Evolutionary conservation across 2,797 vertebrate genomes (phyloP).

Genomic region (Lacerta agilis): DNA sequence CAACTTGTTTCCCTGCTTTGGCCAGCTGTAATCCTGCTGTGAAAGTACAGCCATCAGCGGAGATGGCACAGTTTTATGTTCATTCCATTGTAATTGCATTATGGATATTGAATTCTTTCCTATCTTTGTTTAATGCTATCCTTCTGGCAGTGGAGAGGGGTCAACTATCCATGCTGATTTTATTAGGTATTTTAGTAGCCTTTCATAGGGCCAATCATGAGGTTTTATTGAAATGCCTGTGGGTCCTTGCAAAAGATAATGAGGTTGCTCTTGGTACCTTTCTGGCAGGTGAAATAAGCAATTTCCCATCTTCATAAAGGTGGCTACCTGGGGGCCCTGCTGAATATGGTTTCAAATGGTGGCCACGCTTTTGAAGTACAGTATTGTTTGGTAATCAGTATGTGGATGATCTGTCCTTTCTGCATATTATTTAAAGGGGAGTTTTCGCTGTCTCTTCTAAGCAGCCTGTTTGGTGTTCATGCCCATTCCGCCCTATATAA

Average conservation of each 20-base stretch:
- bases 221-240: not conserved
- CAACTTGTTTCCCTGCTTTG: not conserved
- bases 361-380: not conserved
- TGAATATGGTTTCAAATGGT: constrained; percentile 5
- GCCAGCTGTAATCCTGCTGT: constrained; percentile 20
- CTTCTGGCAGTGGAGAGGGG: not conserved
- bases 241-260: not conserved
- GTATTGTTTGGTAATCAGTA: not conserved
- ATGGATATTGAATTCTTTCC: not conserved
- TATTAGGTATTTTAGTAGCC: not conserved
- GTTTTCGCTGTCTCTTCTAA: not conserved
- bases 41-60: constrained; percentile 39
- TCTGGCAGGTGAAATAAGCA: not conserved
- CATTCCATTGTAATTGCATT: not conserved
- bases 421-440: not conserved
- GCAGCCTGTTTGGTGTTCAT: not conserved
- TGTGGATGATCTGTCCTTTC: not conserved
- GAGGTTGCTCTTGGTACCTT: not conserved
- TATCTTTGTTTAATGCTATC: not conserved
- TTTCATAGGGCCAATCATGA: not conserved
- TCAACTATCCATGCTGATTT: not conserved
- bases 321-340: not conserved
- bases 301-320: not conserved
- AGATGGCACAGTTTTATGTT: constrained; percentile 21
- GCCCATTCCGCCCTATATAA: not conserved